Percentiles rank a stretch among this genome's conserved stretches.
Evolutionary conservation across 1,140 invertebrate genomes (phyloP).

Genomic region (Pteromalus puparum): DNA sequence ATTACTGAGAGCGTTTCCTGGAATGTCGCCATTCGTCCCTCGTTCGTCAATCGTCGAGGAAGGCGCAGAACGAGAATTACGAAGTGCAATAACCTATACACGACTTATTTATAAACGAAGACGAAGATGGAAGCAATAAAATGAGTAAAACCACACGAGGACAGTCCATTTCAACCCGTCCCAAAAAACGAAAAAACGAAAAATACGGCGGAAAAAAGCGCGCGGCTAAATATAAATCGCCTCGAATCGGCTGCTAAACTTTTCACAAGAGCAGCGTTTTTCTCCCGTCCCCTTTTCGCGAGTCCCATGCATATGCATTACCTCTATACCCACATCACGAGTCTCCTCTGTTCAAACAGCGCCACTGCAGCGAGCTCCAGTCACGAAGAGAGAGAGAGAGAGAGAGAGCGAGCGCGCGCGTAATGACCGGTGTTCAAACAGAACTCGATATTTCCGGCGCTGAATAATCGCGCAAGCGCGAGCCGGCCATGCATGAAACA

Average conservation of each 20-base stretch:
- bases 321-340: neutral
- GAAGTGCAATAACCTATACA: constrained; percentile 54
- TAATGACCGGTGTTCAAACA: constrained; percentile 53
- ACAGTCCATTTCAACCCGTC: neutral
- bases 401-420: neutral
- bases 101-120: constrained; percentile 54
- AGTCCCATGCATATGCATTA: neutral
- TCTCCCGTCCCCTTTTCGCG: constrained; percentile 12
- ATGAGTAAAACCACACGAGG: constrained; percentile 25
- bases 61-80: constrained; percentile 36
- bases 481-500: constrained; percentile 51
- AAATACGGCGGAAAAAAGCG: neutral
- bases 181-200: too few species aligned
- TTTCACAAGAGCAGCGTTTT: constrained; percentile 43
- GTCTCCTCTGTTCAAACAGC: constrained; percentile 36
- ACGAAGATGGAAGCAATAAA: constrained; percentile 53
- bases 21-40: constrained; percentile 26
- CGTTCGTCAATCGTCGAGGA: constrained; percentile 1
- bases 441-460: constrained; percentile 62
- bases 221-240: constrained; percentile 30
- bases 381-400: constrained; percentile 51
- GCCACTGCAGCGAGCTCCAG: neutral
- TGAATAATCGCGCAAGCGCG: constrained; percentile 45
- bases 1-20: constrained; percentile 39
- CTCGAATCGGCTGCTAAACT: constrained; percentile 47